Evolutionary conservation across 2,113 vertebrate species (phyloP).

Genomic region (Mustela lutreola): DNA sequence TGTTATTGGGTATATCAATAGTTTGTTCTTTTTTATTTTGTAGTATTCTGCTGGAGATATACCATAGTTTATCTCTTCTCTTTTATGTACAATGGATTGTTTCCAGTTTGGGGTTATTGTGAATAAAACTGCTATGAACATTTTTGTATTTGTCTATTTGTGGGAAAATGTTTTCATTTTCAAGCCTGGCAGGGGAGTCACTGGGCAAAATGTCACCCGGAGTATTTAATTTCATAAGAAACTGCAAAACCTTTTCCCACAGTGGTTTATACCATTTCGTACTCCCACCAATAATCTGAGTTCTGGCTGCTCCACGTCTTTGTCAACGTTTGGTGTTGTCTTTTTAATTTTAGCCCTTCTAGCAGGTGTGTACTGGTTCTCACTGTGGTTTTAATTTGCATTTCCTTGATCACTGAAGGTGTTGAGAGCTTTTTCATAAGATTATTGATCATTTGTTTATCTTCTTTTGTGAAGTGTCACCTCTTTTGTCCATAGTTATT

Average conservation of each 20-base stretch:
- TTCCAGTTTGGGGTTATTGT: neutral
- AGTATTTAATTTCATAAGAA: neutral
- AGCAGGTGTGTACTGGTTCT: neutral
- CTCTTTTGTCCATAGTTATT: neutral
- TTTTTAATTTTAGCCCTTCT: neutral
- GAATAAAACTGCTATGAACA: neutral
- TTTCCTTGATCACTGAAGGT: neutral
- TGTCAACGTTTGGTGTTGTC: neutral
- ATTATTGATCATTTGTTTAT: neutral
- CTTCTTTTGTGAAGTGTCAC: neutral
- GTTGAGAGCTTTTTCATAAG: neutral
- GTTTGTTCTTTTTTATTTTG: neutral
- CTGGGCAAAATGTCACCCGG: neutral
- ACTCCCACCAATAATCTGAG: neutral
- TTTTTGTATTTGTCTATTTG: neutral
- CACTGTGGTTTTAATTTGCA: constrained; percentile 14
- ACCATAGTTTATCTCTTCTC: neutral
- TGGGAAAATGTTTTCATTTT: neutral
- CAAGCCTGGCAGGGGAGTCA: neutral
- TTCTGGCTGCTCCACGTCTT: neutral
- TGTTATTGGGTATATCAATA: neutral
- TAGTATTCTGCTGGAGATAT: neutral
- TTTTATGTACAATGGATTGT: neutral
- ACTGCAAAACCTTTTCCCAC: neutral
- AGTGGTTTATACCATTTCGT: neutral